These are phyloP conservation scores for Empidonax alnorum DNA, from an alignment of 2,113 vertebrate genomes.

Conservation along the genomic window DNA sequence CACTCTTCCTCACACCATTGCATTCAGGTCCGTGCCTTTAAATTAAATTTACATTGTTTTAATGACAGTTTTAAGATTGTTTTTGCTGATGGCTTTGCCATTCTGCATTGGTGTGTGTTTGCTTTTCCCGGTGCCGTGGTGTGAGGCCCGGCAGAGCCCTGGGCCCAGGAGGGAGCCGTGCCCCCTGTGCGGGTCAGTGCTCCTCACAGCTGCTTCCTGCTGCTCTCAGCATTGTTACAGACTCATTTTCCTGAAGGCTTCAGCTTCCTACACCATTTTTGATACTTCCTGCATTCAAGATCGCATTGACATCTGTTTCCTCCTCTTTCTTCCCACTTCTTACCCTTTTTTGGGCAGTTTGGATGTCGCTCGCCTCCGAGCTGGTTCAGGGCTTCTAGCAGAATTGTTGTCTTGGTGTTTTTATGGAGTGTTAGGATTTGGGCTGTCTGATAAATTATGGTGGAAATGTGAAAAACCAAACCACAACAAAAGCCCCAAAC, in stretches of 20 bases:
- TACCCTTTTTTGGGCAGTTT: neutral
- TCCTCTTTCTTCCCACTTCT: neutral
- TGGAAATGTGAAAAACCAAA: neutral
- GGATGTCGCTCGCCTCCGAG: neutral
- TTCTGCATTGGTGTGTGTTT: neutral
- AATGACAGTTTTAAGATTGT: accelerated
- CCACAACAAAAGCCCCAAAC: neutral
- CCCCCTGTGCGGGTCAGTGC: accelerated
- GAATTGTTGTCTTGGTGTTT: neutral
- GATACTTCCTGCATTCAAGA: neutral
- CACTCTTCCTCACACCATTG: accelerated
- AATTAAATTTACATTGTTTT: neutral
- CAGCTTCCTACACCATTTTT: constrained; percentile 18
- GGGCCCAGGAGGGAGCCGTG: neutral
- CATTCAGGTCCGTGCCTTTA: neutral
- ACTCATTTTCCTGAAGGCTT: neutral
- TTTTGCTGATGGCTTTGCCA: neutral
- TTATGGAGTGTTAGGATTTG: neutral
- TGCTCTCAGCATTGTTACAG: neutral
- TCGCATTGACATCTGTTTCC: constrained; percentile 47
- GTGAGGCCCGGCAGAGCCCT: neutral
- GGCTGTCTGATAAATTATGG: neutral
- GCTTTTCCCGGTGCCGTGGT: neutral
- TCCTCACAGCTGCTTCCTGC: neutral
- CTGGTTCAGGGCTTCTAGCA: neutral